Conservation (phyloP, 2,888 invertebrate genomes). For the Reticulitermes lucifugus region DNA sequence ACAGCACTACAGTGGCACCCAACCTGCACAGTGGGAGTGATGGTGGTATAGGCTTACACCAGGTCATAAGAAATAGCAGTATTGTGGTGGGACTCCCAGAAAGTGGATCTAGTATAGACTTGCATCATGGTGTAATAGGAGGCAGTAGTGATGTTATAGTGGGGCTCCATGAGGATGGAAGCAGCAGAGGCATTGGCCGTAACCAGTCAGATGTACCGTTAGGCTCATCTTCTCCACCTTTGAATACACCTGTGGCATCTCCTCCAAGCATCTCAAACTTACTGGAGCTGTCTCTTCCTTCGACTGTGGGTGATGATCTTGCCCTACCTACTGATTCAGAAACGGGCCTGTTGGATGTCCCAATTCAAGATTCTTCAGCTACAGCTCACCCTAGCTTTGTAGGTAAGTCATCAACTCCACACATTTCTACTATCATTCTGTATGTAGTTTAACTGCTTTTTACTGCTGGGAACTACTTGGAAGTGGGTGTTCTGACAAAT, state of each 20-base stretch:
- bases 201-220: background rate
- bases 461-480: too few species aligned
- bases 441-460: background rate
- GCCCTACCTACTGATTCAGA: constrained; percentile 7
- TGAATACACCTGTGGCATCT: constrained; percentile 41
- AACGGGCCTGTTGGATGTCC: constrained; percentile 27
- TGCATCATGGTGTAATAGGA: background rate
- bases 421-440: background rate
- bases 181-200: background rate
- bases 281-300: constrained; percentile 47
- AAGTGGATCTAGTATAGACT: background rate
- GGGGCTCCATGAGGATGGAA: background rate
- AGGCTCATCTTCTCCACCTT: background rate
- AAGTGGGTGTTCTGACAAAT: too few species aligned
- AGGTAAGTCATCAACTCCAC: constrained; percentile 31
- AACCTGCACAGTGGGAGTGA: background rate
- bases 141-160: background rate
- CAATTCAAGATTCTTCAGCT: constrained; percentile 5
- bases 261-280: constrained; percentile 53
- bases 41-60: background rate
- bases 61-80: background rate
- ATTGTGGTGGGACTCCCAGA: background rate
- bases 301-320: constrained; percentile 38
- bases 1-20: background rate
- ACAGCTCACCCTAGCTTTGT: constrained; percentile 38